A percentile compares a stretch with the other conserved stretches of the same genome.
Conservation (phyloP, 1,140 invertebrate species). For the Halesus radiatus region DNA sequence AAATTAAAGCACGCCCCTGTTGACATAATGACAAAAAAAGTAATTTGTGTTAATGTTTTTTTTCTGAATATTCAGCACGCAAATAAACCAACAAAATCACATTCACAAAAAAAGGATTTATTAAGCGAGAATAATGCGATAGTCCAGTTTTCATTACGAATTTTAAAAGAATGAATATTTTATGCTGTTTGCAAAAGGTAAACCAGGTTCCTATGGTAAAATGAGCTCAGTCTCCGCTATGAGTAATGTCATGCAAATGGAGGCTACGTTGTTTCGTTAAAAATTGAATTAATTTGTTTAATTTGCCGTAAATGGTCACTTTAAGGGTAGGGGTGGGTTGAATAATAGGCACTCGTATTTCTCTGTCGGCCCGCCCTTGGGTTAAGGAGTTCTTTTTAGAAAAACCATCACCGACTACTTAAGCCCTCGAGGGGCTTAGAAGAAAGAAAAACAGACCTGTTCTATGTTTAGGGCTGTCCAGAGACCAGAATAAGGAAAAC, state of each 20-base stretch:
- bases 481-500: no score
- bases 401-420: not conserved
- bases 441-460: not conserved
- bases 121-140: not conserved
- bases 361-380: conserved; percentile 1
- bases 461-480: no score
- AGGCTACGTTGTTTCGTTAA: conserved; percentile 23
- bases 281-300: conserved; percentile 54
- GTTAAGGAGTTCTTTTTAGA: not conserved
- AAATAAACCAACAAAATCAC: no score
- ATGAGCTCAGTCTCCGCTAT: not conserved
- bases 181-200: conserved; percentile 2
- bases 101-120: not conserved
- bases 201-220: not conserved
- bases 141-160: conserved; percentile 3
- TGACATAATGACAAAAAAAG: no score
- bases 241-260: conserved; percentile 32
- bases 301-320: conserved; percentile 51
- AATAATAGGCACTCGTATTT: conserved; percentile 36
- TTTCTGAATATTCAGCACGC: no score
- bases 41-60: no score
- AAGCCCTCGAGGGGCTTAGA: not conserved
- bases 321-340: conserved; percentile 10
- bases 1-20: no score
- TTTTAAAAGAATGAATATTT: conserved; percentile 34